A percentile compares a stretch with the other conserved stretches of the same genome.
These are phyloP conservation scores for Drosophila obscura DNA, from an alignment of 1,140 invertebrate genomes.

Conservation along the genomic window DNA sequence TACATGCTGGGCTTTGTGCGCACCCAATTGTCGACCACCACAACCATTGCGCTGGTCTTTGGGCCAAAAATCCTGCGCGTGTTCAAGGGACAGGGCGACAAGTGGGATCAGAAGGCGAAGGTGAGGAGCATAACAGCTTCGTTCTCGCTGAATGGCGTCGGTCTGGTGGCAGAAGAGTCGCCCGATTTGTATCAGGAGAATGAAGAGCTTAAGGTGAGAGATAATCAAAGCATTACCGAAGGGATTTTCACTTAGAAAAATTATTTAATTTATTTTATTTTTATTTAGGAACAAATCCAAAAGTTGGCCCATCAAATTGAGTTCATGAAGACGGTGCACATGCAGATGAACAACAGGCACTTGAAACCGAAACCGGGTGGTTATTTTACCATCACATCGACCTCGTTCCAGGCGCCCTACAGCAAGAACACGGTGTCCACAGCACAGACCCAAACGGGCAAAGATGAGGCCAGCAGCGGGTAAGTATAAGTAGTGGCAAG, in stretches of 20 bases:
- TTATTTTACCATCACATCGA: constrained; percentile 88
- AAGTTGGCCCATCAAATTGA: constrained; percentile 95
- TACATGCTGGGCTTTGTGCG: constrained; percentile 94
- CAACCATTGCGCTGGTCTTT: constrained; percentile 93
- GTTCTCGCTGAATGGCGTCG: constrained; percentile 93
- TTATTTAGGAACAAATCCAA: constrained; percentile 92
- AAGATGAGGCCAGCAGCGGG: constrained; percentile 57
- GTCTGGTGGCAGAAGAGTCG: constrained; percentile 90
- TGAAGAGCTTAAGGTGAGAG: constrained; percentile 92
- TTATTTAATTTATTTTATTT: background rate
- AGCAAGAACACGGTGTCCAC: constrained; percentile 76
- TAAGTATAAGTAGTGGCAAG: constrained; percentile 8
- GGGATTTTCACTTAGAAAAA: rapidly evolving
- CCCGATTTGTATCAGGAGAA: constrained; percentile 94
- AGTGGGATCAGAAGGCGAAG: constrained; percentile 92
- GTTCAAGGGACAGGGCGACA: constrained; percentile 92
- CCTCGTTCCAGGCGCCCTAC: constrained; percentile 83
- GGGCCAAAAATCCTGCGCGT: constrained; percentile 93
- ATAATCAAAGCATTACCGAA: background rate
- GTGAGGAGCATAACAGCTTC: constrained; percentile 92
- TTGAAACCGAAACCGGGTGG: constrained; percentile 92
- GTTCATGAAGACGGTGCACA: constrained; percentile 96
- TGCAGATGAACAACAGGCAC: constrained; percentile 95
- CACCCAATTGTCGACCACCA: constrained; percentile 93
- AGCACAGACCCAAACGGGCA: constrained; percentile 79